Percentiles rank a stretch among this genome's conserved stretches.
Conservation (phyloP, 53 echinoderm and acorn worm species). For the Echinarachnius parma region DNA sequence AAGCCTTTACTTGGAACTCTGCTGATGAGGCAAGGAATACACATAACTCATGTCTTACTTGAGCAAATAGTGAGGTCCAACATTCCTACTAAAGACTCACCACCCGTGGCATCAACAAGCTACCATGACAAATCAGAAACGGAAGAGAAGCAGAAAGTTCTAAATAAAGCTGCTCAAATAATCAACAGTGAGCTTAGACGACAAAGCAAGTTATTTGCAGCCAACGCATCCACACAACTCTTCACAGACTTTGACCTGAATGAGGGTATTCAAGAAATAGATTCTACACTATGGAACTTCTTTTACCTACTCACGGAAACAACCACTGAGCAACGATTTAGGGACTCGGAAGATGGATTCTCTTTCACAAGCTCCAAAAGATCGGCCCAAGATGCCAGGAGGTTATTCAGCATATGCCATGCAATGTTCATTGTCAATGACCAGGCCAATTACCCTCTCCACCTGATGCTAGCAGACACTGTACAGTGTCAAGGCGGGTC, state of each 20-base stretch:
- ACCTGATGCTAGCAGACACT: slow-evolving; percentile 1
- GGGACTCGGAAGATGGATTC: neutral
- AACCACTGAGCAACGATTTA: neutral
- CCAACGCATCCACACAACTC: neutral
- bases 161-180: slow-evolving; percentile 3
- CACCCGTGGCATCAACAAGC: neutral
- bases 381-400: neutral
- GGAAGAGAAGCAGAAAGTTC: neutral
- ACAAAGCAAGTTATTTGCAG: neutral
- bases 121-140: neutral
- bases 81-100: neutral
- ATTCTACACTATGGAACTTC: neutral
- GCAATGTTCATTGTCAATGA: slow-evolving; percentile 10
- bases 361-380: neutral
- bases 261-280: neutral
- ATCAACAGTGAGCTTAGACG: slow-evolving; percentile 17
- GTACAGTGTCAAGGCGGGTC: slow-evolving; percentile 7
- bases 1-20: neutral
- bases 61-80: neutral
- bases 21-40: neutral
- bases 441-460: neutral
- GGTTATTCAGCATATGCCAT: slow-evolving; percentile 7
- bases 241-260: neutral
- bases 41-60: neutral
- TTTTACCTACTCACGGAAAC: neutral